These are phyloP conservation scores for Leguminivora glycinivorella DNA, from an alignment of 1,140 invertebrate species.

Conservation along the genomic window DNA sequence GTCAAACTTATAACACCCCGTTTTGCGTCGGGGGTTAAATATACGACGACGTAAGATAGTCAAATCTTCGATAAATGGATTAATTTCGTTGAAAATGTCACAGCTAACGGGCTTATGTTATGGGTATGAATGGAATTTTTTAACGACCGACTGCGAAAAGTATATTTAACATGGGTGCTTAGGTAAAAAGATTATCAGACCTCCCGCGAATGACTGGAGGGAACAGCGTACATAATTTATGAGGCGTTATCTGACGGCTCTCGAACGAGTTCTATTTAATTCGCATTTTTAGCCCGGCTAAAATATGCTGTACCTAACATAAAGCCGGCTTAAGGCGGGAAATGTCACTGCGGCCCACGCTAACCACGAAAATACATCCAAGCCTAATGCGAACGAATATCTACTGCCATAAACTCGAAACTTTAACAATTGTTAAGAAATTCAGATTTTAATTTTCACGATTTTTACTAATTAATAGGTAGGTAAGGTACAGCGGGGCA, in stretches of 20 bases:
- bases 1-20: too few species aligned
- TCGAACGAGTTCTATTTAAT: conserved; percentile 8
- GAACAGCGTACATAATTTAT: conserved; percentile 9
- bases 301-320: conserved; percentile 1
- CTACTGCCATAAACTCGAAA: too few species aligned
- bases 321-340: neutral
- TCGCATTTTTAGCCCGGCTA: conserved; percentile 1
- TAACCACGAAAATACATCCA: neutral
- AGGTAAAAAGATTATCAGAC: neutral
- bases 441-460: too few species aligned
- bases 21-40: too few species aligned
- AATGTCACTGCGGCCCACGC: neutral
- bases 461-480: too few species aligned
- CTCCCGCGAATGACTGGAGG: neutral
- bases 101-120: too few species aligned
- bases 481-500: too few species aligned
- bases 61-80: too few species aligned
- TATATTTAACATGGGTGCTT: neutral
- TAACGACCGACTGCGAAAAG: neutral
- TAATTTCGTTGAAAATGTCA: too few species aligned
- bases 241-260: conserved; percentile 13
- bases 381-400: neutral
- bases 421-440: too few species aligned
- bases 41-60: too few species aligned
- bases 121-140: too few species aligned